These are phyloP conservation scores for Frieseomelitta varia DNA, from an alignment of 1,140 invertebrate genomes.

Conservation along the genomic window DNA sequence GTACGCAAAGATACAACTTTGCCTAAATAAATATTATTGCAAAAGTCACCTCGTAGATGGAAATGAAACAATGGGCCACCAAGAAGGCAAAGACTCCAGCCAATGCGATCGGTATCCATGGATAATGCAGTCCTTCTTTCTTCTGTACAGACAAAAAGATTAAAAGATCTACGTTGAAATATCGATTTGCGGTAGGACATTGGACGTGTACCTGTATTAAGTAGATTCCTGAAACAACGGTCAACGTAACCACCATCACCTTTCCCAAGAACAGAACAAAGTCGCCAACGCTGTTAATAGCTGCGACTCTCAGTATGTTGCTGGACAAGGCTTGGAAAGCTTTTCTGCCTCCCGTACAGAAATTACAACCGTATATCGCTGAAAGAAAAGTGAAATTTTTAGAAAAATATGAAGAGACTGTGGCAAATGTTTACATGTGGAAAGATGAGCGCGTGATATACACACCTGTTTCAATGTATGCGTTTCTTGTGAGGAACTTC, in stretches of 20 bases:
- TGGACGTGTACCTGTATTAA: slow-evolving; percentile 83
- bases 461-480: slow-evolving; percentile 90
- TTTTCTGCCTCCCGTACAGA: slow-evolving; percentile 86
- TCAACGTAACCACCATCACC: slow-evolving; percentile 86
- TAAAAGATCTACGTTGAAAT: slow-evolving; percentile 18
- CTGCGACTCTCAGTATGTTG: slow-evolving; percentile 87
- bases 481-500: slow-evolving; percentile 88
- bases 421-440: not conserved
- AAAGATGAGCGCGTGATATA: rapidly evolving
- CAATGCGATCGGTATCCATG: slow-evolving; percentile 86
- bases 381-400: slow-evolving; percentile 58
- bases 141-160: slow-evolving; percentile 77
- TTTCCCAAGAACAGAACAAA: slow-evolving; percentile 90
- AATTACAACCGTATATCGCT: slow-evolving; percentile 89
- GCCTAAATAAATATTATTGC: not conserved
- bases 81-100: slow-evolving; percentile 87
- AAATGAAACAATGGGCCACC: slow-evolving; percentile 89
- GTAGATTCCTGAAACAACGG: slow-evolving; percentile 85
- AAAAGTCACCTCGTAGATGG: slow-evolving; percentile 90
- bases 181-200: not conserved
- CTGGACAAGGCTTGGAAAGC: slow-evolving; percentile 84
- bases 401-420: rapidly evolving
- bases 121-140: slow-evolving; percentile 85
- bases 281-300: slow-evolving; percentile 91
- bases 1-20: not conserved